phyloP scores from a whole-genome alignment of 1,140 invertebrate genomes.

The Leptopilina boulardi region DNA sequence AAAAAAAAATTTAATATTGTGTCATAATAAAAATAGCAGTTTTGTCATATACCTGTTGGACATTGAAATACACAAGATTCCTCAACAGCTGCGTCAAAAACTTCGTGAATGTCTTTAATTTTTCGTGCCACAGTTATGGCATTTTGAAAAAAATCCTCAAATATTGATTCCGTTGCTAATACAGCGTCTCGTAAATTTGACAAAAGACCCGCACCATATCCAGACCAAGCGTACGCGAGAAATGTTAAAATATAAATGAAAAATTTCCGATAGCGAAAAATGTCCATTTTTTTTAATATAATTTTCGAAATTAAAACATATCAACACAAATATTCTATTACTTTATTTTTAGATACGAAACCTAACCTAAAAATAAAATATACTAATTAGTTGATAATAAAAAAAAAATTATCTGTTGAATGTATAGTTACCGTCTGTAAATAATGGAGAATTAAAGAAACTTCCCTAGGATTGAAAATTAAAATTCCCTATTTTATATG shows the following conservation, averaged over 20 bases:
- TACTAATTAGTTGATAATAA: no score
- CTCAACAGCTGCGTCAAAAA: constrained; percentile 89
- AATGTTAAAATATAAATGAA: constrained; percentile 85
- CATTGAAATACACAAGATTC: constrained; percentile 88
- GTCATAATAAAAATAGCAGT: neutral
- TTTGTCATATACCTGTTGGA: constrained; percentile 82
- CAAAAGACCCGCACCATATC: constrained; percentile 85
- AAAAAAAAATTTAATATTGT: neutral
- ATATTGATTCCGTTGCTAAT: constrained; percentile 84
- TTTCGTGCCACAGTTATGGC: constrained; percentile 84
- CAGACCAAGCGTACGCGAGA: constrained; percentile 86
- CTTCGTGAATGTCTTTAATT: constrained; percentile 86
- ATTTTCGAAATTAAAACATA: no score
- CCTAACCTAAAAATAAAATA: no score
- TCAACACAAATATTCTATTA: no score
- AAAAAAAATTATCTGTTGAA: no score
- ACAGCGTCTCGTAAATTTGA: constrained; percentile 85
- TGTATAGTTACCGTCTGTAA: no score
- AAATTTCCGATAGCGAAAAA: constrained; percentile 80
- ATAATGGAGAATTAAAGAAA: no score
- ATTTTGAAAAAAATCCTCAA: constrained; percentile 85
- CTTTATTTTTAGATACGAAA: no score
- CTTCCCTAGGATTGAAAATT: no score
- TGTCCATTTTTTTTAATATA: constrained; percentile 69
- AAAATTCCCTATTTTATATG: no score